These are phyloP conservation scores for Torymus texanus DNA, from an alignment of 2,888 invertebrate genomes.

Conservation along the genomic window DNA sequence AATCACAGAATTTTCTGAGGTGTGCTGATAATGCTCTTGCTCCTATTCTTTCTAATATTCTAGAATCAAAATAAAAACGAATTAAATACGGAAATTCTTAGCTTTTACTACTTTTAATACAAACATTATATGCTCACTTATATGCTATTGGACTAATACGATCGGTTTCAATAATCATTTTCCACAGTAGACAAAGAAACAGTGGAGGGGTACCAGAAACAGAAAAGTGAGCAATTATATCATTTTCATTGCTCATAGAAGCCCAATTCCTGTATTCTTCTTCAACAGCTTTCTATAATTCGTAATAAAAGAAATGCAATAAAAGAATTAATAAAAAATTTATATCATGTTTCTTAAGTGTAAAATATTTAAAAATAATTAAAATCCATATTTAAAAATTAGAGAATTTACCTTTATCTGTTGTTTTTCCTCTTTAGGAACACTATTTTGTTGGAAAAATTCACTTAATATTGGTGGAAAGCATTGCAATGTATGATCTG, in stretches of 20 bases:
- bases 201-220: conserved; percentile 92
- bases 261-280: conserved; percentile 98
- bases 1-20: conserved; percentile 95
- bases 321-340: conserved; percentile 32
- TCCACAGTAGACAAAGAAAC: conserved; percentile 95
- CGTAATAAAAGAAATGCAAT: background rate
- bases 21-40: conserved; percentile 94
- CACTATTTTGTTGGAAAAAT: conserved; percentile 90
- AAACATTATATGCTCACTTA: conserved; percentile 80
- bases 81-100: conserved; percentile 19
- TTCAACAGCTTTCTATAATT: conserved; percentile 86
- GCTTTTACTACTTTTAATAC: background rate
- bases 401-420: conserved; percentile 80
- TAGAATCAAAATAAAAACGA: conserved; percentile 70
- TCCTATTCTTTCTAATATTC: conserved; percentile 94
- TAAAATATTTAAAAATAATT: background rate
- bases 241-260: conserved; percentile 97
- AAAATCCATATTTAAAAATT: background rate
- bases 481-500: conserved; percentile 92
- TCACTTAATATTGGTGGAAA: conserved; percentile 93
- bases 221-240: conserved; percentile 96
- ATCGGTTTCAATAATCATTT: conserved; percentile 96
- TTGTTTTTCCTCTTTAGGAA: conserved; percentile 92
- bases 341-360: background rate
- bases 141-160: conserved; percentile 96